These are phyloP conservation scores for Harpagifer antarcticus DNA, from an alignment of 2,797 vertebrate species.

Conservation along the genomic window DNA sequence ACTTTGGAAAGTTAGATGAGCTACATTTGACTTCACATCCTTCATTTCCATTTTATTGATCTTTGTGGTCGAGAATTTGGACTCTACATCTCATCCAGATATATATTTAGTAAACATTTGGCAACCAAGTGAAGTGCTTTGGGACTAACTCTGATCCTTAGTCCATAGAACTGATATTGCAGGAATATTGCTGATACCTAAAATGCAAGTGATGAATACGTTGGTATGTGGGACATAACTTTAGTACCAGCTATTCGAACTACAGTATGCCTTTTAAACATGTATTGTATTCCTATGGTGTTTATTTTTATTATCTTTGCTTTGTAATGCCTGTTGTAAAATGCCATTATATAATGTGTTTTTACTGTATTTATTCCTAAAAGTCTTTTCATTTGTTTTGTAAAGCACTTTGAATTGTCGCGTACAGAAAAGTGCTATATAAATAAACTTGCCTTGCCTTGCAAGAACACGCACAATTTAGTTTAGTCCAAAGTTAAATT, in stretches of 20 bases:
- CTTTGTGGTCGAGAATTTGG: background rate
- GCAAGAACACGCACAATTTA: background rate
- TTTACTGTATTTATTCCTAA: no score
- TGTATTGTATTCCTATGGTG: no score
- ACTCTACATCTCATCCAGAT: slow-evolving; percentile 10
- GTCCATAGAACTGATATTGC: background rate
- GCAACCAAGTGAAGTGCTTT: background rate
- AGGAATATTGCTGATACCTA: background rate
- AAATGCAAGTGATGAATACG: background rate
- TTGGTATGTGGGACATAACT: background rate
- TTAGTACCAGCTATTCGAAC: background rate
- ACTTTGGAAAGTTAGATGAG: slow-evolving; percentile 4
- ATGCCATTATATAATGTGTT: no score
- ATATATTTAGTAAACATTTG: background rate
- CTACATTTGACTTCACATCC: background rate
- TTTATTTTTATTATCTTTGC: no score
- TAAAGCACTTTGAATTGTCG: no score
- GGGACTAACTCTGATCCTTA: background rate
- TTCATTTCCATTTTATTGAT: slow-evolving; percentile 3
- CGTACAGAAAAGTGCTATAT: no score
- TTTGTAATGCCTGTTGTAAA: no score
- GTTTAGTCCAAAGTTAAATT: background rate
- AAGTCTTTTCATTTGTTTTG: no score
- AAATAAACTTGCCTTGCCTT: background rate
- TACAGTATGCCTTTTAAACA: no score